Evolutionary conservation across 1,140 invertebrate species (phyloP), one percentile per base, ranked within the genome.

Genomic region (Aphaenogaster floridana): DNA sequence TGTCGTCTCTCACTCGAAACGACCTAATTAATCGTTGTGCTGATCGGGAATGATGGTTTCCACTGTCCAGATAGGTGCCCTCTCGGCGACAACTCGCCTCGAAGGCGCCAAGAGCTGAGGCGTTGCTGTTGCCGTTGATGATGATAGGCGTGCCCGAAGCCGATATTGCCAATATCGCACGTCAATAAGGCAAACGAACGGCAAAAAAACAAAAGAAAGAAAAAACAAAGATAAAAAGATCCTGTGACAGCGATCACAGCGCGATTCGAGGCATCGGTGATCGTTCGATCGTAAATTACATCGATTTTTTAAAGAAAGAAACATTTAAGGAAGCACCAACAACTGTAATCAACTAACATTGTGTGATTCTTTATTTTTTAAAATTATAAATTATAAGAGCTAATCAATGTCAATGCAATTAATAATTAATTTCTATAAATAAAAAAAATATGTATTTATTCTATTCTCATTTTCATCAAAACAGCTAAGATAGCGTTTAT

Each of bases 171-270:
- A 94, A 94, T 93, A 94, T 93, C 92, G 92, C 88, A 93, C 92
- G 90, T 94, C 92, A 94, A 94, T 91, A 93, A 95, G 93, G 92
- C 94, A 94, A 93, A 93, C 92, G 91, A 93, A 94, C 90, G 88
- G 92, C 91, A 92, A 93, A 92, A 61, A 74, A 88, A 92, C 88
- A 89, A 91, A 92, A 94, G 92, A 91, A 91, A 91, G 78, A 91
- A 93, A 74, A 91, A 86, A 89, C 64, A 88, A 89, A 89, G 88
- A 83, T 91, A 89, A 91, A 64, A 85, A 81, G 64, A 50, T 80
- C 28, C 36, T 54, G 72, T 48, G 83, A 80, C 54, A 71, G 72
- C 54, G 68, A 28, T 76, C 4, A 57, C 78, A 84, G 52, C 64
- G 61, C 71, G 57, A 69, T 68, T 76, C 89, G 78, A 87, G 78